Evolutionary conservation across 2,888 invertebrate species (phyloP), one percentile per base, ranked within the genome.

Genomic region (Drosophila kambysellisi): DNA sequence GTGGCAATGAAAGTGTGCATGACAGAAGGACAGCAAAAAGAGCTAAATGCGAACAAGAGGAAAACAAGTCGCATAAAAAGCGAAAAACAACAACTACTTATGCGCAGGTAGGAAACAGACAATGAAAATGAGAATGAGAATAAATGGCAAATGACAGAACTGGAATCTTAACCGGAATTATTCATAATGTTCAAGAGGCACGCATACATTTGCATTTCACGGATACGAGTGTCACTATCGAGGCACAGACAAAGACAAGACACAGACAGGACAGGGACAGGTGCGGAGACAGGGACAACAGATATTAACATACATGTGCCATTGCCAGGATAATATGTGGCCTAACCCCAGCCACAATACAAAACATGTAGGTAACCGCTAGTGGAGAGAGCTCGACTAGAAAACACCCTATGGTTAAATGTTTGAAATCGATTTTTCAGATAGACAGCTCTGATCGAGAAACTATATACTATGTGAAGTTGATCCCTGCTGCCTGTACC

Each of bases 141-240:
- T 82, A 78, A 75, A 82, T 68, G 78, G 79, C 74, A 81, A 88
- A 87, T 83, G 88, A 72, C 75, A 72, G 73, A 76, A 76, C 67
- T 73, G 87, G 84, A 88, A 88, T 86, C 82, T 84, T 88, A 80
- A 72, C 81, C 82, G 84, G 89, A 88, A 88, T 88, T 88, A 88
- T 88, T 88, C 87, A 88, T 89, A 89, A 90, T 90, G 89, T 84
- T 78, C 78, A 86, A 82, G 82, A 83, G 88, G 82, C 88, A 88
- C 88, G 90, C 90, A 84, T 79, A 81, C 84, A 88, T 90, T 88
- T 90, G 86, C 90, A 88, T 88, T 89, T 82, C 69, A 81, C 74
- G 85, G 79, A 79, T 82, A 81, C 60, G 82, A 84, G 88, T 84
- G 89, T 81, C 89, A 88, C 88, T 85, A 86, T 88, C 77, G 82